Conservation (phyloP, 35 echinoderm and acorn worm genomes). For the Diadema setosum region DNA sequence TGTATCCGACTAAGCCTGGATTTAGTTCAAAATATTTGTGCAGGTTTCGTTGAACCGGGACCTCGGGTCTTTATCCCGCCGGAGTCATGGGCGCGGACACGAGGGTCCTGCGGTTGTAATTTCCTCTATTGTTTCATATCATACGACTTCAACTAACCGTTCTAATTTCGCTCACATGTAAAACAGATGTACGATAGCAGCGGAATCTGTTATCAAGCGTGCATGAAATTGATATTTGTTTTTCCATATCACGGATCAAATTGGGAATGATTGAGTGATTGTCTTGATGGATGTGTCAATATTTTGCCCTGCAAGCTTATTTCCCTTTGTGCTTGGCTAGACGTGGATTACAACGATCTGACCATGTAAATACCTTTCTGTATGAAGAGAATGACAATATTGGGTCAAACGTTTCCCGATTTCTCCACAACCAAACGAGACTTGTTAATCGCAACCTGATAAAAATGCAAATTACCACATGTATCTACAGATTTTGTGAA, state of each 20-base stretch:
- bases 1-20: not conserved
- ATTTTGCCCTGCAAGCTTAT: too few relatives aligned
- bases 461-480: too few relatives aligned
- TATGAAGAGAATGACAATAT: too few relatives aligned
- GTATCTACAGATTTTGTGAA: too few relatives aligned
- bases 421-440: too few relatives aligned
- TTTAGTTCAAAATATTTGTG: not conserved
- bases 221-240: conserved; percentile 6
- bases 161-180: not conserved
- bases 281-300: not conserved
- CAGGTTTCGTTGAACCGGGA: not conserved
- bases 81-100: not conserved
- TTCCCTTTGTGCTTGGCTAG: too few relatives aligned
- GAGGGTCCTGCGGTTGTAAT: not conserved
- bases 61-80: not conserved
- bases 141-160: too few relatives aligned
- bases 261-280: not conserved
- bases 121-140: not conserved
- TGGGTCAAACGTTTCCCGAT: too few relatives aligned
- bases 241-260: not conserved
- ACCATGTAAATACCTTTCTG: too few relatives aligned
- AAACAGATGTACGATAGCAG: not conserved
- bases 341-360: too few relatives aligned
- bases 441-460: too few relatives aligned
- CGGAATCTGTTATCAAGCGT: not conserved